Conservation (phyloP, 2,888 invertebrate species). For the Xestoiulus laeticollis region DNA sequence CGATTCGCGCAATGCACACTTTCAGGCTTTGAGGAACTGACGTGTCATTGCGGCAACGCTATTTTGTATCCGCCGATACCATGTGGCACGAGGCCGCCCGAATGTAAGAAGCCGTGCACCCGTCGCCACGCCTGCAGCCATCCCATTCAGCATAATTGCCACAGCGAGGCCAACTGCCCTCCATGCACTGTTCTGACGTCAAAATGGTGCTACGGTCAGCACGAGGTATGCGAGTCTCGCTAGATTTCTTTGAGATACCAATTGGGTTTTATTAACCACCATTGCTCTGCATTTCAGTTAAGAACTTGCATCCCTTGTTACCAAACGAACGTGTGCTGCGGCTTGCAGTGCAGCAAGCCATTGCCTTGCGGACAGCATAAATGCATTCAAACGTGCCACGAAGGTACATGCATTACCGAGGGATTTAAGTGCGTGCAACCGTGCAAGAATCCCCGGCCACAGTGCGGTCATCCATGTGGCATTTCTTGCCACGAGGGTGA, state of each 20-base stretch:
- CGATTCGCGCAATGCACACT: not conserved
- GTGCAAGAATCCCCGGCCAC: constrained; percentile 73
- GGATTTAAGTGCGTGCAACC: constrained; percentile 81
- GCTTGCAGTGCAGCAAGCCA: constrained; percentile 82
- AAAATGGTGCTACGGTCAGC: constrained; percentile 82
- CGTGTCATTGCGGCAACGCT: constrained; percentile 88
- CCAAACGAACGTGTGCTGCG: constrained; percentile 88
- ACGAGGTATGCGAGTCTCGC: constrained; percentile 69
- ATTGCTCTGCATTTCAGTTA: constrained; percentile 67
- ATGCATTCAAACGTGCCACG: constrained; percentile 83
- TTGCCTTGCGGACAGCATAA: constrained; percentile 85
- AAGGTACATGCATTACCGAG: constrained; percentile 74
- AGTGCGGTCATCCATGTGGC: constrained; percentile 87
- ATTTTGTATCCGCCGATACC: constrained; percentile 90
- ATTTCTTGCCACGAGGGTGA: constrained; percentile 80
- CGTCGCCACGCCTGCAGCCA: constrained; percentile 82
- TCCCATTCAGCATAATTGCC: constrained; percentile 85
- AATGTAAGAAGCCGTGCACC: constrained; percentile 80
- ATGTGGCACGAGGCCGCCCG: constrained; percentile 88
- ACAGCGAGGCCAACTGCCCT: constrained; percentile 76
- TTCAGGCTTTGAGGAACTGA: constrained; percentile 85
- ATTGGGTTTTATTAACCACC: not conserved
- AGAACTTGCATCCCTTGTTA: constrained; percentile 90
- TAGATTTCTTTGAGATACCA: not conserved
- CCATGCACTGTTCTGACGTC: constrained; percentile 88